These are phyloP conservation scores for Myotis pilosus DNA, from an alignment of 2,797 vertebrate genomes.

Conservation along the genomic window DNA sequence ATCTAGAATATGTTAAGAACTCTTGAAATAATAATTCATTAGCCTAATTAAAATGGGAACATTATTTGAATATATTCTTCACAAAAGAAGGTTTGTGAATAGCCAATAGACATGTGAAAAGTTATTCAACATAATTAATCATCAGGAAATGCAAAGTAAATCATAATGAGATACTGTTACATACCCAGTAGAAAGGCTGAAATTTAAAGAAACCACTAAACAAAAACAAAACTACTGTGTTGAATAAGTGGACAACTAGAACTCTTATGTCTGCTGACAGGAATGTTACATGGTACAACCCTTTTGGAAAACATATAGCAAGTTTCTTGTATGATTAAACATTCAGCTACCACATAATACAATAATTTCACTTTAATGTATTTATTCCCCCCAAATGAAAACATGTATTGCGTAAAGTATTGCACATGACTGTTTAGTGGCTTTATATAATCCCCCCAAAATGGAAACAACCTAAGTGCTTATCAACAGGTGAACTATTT, in stretches of 20 bases:
- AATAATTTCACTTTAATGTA: not conserved
- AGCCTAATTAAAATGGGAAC: not conserved
- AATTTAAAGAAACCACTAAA: not conserved
- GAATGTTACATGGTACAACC: not conserved
- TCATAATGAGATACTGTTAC: not conserved
- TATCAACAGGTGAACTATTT: not conserved
- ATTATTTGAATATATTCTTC: not conserved
- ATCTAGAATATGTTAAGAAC: not conserved
- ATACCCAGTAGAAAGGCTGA: not conserved
- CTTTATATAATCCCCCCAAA: not conserved
- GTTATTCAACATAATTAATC: not conserved
- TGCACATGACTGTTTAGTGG: not conserved
- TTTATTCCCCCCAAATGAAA: not conserved
- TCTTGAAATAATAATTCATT: not conserved
- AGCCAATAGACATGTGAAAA: not conserved
- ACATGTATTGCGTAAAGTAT: not conserved
- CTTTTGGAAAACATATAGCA: not conserved
- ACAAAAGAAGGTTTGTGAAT: not conserved
- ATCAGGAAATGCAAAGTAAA: slow-evolving; percentile 1
- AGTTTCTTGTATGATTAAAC: not conserved
- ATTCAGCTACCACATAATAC: not conserved
- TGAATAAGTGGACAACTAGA: not conserved
- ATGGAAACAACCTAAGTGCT: not conserved
- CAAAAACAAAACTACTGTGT: not conserved
- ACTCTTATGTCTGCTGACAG: not conserved